phyloP scores from a whole-genome alignment of 2,113 vertebrate genomes.

The Centrocercus urophasianus region DNA sequence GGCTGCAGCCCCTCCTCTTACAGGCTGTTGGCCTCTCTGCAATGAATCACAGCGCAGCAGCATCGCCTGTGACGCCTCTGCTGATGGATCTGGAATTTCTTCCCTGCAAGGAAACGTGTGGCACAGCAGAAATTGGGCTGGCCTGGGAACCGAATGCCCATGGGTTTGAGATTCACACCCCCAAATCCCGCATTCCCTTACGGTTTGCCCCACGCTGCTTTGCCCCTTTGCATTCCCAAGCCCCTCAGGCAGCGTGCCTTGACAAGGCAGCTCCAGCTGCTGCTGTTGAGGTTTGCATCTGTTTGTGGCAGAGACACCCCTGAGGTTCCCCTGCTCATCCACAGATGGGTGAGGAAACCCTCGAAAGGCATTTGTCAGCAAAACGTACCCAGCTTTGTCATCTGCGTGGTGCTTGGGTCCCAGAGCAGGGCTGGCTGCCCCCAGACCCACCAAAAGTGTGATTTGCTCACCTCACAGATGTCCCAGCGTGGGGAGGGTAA shows the following conservation, averaged over 20 bases:
- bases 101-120: conserved; percentile 3
- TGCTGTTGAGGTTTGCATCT: conserved; percentile 28
- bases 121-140: background rate
- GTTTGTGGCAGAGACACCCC: conserved; percentile 16
- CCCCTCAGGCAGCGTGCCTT: background rate
- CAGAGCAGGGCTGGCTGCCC: background rate
- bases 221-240: accelerated
- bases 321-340: conserved; percentile 24
- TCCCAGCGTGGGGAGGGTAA: background rate
- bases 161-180: accelerated
- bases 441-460: accelerated
- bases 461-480: background rate
- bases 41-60: background rate
- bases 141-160: accelerated
- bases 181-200: background rate
- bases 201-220: accelerated
- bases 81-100: background rate
- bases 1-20: accelerated
- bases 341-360: accelerated
- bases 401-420: background rate
- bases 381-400: accelerated
- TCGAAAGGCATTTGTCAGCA: accelerated
- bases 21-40: background rate
- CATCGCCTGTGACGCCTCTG: background rate
- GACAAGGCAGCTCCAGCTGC: conserved; percentile 29